A percentile compares a stretch with the other conserved stretches of the same genome.
These are phyloP conservation scores for Tenthredo livida DNA, from an alignment of 2,888 invertebrate species.

Conservation along the genomic window DNA sequence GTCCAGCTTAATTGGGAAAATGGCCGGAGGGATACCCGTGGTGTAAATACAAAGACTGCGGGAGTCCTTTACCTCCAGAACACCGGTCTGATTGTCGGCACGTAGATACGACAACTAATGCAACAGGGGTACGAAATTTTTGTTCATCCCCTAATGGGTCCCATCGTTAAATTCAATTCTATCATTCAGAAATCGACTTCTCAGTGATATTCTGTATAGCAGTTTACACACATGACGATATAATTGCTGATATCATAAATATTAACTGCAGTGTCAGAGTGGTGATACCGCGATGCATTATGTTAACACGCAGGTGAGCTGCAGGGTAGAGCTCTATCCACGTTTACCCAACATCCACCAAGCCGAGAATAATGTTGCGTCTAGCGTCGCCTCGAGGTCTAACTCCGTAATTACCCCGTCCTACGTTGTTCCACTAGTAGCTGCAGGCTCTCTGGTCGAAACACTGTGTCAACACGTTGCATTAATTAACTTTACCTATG, in stretches of 20 bases:
- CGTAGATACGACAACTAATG: background rate
- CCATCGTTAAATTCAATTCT: background rate
- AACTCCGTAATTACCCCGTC: constrained; percentile 48
- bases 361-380: constrained; percentile 42
- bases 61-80: background rate
- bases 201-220: too few species aligned
- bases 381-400: constrained; percentile 33
- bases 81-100: background rate
- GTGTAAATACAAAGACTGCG: constrained; percentile 49
- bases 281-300: background rate
- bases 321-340: background rate
- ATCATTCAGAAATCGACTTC: background rate
- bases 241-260: background rate
- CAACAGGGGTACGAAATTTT: background rate
- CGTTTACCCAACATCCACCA: background rate
- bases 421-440: constrained; percentile 26
- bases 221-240: background rate
- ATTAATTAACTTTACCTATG: constrained; percentile 46
- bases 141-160: background rate
- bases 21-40: constrained; percentile 42
- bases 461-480: constrained; percentile 43
- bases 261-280: background rate
- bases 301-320: background rate
- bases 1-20: constrained; percentile 43
- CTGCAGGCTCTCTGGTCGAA: constrained; percentile 14